Evolutionary conservation across 1,140 invertebrate genomes (phyloP).

Genomic region (Drosophila nasuta): DNA sequence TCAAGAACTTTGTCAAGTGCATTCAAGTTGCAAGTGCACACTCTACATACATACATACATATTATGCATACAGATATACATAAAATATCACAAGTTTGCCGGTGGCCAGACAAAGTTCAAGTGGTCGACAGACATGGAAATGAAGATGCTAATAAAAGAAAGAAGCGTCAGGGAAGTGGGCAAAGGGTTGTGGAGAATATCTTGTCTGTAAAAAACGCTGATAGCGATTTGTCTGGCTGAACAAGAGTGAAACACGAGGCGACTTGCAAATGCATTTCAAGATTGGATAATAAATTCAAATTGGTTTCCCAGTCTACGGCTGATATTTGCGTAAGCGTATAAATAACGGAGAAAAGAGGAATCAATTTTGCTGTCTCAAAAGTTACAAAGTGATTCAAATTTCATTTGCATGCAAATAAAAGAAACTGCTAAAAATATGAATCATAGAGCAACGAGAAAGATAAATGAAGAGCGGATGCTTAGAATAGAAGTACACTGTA

Average conservation of each 20-base stretch:
- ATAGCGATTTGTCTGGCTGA: conserved; percentile 19
- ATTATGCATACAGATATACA: not conserved
- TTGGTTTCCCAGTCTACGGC: conserved; percentile 10
- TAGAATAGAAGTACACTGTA: not conserved
- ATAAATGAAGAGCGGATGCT: too few relatives aligned
- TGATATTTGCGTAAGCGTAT: conserved; percentile 9
- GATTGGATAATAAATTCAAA: conserved; percentile 42
- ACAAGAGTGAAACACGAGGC: not conserved
- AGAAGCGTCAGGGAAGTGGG: not conserved
- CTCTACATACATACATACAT: conserved; percentile 10
- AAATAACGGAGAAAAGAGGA: not conserved
- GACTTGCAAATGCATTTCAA: conserved; percentile 22
- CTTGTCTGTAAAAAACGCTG: conserved; percentile 3
- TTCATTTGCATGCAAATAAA: not conserved
- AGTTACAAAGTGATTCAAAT: not conserved
- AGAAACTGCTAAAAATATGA: not conserved
- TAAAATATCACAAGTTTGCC: conserved; percentile 24
- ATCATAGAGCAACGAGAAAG: too few relatives aligned
- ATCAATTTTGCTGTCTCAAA: not conserved
- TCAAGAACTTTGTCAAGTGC: conserved; percentile 42
- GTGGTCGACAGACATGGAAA: conserved; percentile 44
- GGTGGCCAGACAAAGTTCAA: conserved; percentile 52
- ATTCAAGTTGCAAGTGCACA: conserved; percentile 42
- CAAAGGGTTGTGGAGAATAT: not conserved
- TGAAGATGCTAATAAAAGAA: conserved; percentile 51